Conservation (phyloP, 2,888 invertebrate genomes). For the Tholera decimalis region DNA sequence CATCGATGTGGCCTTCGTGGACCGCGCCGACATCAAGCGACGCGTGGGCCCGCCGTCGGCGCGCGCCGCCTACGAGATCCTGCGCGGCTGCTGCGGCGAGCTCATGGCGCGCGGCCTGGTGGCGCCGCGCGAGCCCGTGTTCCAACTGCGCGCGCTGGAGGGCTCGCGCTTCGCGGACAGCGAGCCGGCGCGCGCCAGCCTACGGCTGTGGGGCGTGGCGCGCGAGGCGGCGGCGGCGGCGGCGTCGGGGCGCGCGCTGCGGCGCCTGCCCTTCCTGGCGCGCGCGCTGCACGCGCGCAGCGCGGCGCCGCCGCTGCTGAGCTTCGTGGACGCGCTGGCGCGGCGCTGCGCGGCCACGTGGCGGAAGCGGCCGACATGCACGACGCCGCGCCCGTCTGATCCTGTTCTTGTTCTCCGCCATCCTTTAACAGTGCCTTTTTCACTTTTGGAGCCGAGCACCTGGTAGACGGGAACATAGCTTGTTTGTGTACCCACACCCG, state of each 20-base stretch:
- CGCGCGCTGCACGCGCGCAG: slow-evolving; percentile 89
- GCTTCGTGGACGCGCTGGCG: slow-evolving; percentile 73
- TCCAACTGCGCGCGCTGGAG: slow-evolving; percentile 78
- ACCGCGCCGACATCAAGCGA: slow-evolving; percentile 98
- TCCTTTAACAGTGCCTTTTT: too few species aligned
- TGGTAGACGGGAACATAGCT: too few species aligned
- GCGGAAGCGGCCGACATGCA: slow-evolving; percentile 72
- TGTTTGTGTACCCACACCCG: too few species aligned
- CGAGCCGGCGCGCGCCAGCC: slow-evolving; percentile 72
- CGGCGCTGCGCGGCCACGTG: slow-evolving; percentile 73
- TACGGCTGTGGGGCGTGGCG: slow-evolving; percentile 86
- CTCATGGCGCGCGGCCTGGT: slow-evolving; percentile 93
- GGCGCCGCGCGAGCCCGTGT: slow-evolving; percentile 75
- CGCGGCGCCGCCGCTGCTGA: slow-evolving; percentile 93
- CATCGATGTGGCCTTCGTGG: slow-evolving; percentile 98
- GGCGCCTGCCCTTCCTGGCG: slow-evolving; percentile 97
- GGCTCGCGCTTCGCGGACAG: slow-evolving; percentile 77
- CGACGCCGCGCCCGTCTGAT: slow-evolving; percentile 41
- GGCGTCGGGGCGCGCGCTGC: slow-evolving; percentile 96
- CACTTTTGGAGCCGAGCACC: too few species aligned
- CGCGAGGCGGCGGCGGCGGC: slow-evolving; percentile 79
- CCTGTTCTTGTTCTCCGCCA: too few species aligned
- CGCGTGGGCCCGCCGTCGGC: slow-evolving; percentile 96
- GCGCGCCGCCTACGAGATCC: slow-evolving; percentile 96
- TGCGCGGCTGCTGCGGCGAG: slow-evolving; percentile 95